Evolutionary conservation across 1,140 invertebrate species (phyloP), one percentile per base, ranked within the genome.

Genomic region (Drosophila mauritiana): DNA sequence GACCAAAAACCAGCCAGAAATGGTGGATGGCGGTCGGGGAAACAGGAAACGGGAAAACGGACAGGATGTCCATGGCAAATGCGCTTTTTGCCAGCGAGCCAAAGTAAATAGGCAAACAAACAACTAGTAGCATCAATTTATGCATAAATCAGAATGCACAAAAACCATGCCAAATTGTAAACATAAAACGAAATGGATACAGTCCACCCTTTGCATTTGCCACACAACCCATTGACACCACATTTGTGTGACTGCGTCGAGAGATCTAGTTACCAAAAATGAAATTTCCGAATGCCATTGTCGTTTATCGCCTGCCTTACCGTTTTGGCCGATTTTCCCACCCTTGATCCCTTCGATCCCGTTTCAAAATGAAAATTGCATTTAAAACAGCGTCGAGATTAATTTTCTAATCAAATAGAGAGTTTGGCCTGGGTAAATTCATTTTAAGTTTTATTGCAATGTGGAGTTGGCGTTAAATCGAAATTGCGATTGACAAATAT

Each of bases 161-260:
- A 82, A 81, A 81, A 81, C 79, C 37, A 76, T 78, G 59, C 73
- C 73, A 82, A 78, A 82, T 81, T 81, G 73, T 82, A 78, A 67
- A 78, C 57, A 78, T 56, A 68, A 77, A 77, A 68, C 61, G 67
- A 78, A 78, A 73, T 63, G 51, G 61, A 78, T 73, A 53, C 54
- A 25, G 36, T 15, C 20, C 36, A 15, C 22, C 51, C 20, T 11
- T 17, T 13, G 43, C 10, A 49, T 22, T 40, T 48, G 15, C 52
- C 65, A 12, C 36, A 20, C 13, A 43, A 25, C 52, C 51, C 55
- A 76, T 77, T 77, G 54, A 61, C 73, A 69, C 63, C 40, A 42
- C 57, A 74, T 63, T 59, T 53, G 42, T 36, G 51, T 70, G 59
- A 62, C 51, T 36, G 25, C 25, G 11, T 27, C 64, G 4, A 37